Conservation (phyloP, 2,113 vertebrate species). For the Meriones unguiculatus region DNA sequence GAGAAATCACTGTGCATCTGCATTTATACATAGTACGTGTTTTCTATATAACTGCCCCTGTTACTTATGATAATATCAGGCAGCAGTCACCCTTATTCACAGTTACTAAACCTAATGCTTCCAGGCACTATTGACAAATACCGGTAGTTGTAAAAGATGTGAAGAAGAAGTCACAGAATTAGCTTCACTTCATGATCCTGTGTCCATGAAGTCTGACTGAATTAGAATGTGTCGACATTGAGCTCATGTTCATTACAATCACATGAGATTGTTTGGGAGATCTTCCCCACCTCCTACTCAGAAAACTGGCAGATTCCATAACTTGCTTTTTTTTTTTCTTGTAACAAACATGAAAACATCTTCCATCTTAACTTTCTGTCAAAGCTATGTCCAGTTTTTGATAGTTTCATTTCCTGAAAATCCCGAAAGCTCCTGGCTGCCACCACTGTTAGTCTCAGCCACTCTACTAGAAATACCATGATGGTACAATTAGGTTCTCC, state of each 20-base stretch:
- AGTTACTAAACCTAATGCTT: constrained; percentile 47
- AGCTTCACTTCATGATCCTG: constrained; percentile 50
- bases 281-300: constrained; percentile 50
- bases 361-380: constrained; percentile 50
- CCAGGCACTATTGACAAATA: constrained; percentile 44
- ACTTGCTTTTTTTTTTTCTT: constrained; percentile 64
- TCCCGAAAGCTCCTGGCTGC: background rate
- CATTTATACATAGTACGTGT: background rate
- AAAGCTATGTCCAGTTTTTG: background rate
- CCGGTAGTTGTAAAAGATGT: constrained; percentile 30
- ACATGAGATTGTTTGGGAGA: background rate
- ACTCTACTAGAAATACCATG: constrained; percentile 9
- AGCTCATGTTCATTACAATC: constrained; percentile 16
- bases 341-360: constrained; percentile 1
- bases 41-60: background rate
- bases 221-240: constrained; percentile 57
- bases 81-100: background rate
- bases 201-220: constrained; percentile 48
- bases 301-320: constrained; percentile 22
- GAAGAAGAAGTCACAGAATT: constrained; percentile 25
- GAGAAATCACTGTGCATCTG: background rate
- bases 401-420: constrained; percentile 29
- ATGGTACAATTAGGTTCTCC: constrained; percentile 39
- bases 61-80: background rate
- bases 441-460: background rate